Base-by-base conservation (phyloP, 2,113 vertebrate genomes). In the Notothenia rossii region DNA sequence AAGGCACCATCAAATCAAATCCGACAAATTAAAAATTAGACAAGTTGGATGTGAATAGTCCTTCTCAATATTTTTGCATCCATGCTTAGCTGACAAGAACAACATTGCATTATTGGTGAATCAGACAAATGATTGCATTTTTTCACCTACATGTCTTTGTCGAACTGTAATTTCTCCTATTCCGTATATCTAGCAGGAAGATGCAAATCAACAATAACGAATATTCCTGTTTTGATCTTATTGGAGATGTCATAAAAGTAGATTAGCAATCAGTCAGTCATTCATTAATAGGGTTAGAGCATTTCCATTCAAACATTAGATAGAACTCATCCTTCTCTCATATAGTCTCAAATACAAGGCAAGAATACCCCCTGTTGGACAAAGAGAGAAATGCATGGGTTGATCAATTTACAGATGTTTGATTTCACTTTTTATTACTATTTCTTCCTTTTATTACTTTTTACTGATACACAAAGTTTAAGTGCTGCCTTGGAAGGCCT, bases 361-460 rank as follows among this genome's bases (percentile, higher is more conserved):
- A 51, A 77, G 29, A 62, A 62, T 15, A 6, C 79, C 72, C 67
- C 49, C 86, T 85, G n/a, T 11, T 85, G 86, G 83, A 60, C 54
- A 73, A 63, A 69, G 9, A 71, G 20, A 55, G 20, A 59, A 55
- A 17, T n/a, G 2, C 62, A 62, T 12, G 29, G 6, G 5, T 10
- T 45, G 15, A 14, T 56, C 13, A 36, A 15, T 1, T 1, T 7
- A 6, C 18, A 46, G 18, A 9, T 33, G 0, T 48, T 54, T 29
- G 4, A 54, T 17, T 18, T 45, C 58, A 29, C 29, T 29, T 29
- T 29, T 63, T 63, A 36, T 56, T 2, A 36, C 1, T 3, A 0
- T 49, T 25, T 69, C 49, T 61, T 25, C 7, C 10, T 49, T 40
- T 43, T 14, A 43, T 36, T 11, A 6, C 11, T 40, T 40, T 40